Evolutionary conservation across 2,888 invertebrate genomes (phyloP).

Genomic region (Mimachlamys varia): DNA sequence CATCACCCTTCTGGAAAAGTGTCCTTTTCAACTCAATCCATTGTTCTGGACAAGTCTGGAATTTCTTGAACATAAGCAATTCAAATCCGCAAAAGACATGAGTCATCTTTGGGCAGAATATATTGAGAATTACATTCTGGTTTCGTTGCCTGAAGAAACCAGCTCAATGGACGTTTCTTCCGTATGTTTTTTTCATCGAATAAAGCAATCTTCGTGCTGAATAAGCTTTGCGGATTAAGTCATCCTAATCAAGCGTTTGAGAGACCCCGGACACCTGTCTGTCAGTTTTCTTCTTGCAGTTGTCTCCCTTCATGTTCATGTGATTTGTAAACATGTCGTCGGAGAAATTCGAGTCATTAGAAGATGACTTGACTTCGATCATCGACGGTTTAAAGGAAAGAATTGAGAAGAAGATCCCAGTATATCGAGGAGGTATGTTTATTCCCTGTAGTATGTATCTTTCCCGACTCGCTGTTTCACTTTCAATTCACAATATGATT

Average conservation of each 20-base stretch:
- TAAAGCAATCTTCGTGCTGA: not conserved
- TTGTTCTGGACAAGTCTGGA: slow-evolving; percentile 74
- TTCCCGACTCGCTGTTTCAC: not conserved
- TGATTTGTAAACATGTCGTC: slow-evolving; percentile 75
- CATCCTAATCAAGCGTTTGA: not conserved
- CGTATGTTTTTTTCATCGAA: not conserved
- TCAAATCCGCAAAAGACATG: slow-evolving; percentile 79
- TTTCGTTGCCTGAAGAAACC: slow-evolving; percentile 23
- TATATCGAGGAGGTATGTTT: slow-evolving; percentile 49
- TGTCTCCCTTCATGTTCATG: slow-evolving; percentile 36
- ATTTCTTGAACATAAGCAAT: slow-evolving; percentile 77
- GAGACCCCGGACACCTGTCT: not conserved
- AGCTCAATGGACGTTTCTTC: slow-evolving; percentile 2
- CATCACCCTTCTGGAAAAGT: slow-evolving; percentile 61
- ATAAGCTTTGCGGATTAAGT: not conserved
- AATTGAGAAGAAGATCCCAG: slow-evolving; percentile 51
- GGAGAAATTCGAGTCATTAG: slow-evolving; percentile 80
- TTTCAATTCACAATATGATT: not conserved
- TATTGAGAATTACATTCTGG: slow-evolving; percentile 17
- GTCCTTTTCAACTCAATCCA: slow-evolving; percentile 76
- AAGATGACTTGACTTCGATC: slow-evolving; percentile 77
- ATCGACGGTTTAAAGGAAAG: slow-evolving; percentile 70
- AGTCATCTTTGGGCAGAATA: slow-evolving; percentile 52
- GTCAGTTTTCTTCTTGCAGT: not conserved
- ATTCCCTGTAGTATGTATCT: not conserved